A percentile compares a stretch with the other conserved stretches of the same genome.
Evolutionary conservation across 2,888 invertebrate species (phyloP).

Genomic region (Agrenia bidenticulata): DNA sequence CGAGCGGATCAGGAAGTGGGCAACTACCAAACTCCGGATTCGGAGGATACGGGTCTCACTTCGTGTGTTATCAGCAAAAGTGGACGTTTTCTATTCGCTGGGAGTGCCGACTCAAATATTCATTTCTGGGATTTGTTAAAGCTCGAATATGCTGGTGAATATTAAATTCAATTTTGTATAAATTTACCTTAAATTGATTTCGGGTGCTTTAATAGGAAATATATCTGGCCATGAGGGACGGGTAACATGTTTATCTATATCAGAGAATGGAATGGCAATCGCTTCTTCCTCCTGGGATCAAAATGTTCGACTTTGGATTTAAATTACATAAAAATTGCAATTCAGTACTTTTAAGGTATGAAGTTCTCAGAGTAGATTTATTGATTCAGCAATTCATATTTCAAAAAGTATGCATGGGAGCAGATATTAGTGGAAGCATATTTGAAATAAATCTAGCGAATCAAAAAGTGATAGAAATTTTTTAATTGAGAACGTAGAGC

Average conservation of each 20-base stretch:
- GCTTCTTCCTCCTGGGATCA: slow-evolving; percentile 90
- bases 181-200: too few relatives aligned
- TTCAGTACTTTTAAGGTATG: too few relatives aligned
- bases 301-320: slow-evolving; percentile 82
- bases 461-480: too few relatives aligned
- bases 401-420: too few relatives aligned
- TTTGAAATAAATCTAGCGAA: too few relatives aligned
- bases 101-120: slow-evolving; percentile 77
- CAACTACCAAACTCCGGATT: slow-evolving; percentile 53
- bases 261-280: slow-evolving; percentile 80
- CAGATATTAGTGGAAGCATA: too few relatives aligned
- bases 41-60: slow-evolving; percentile 68
- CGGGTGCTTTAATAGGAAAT: too few relatives aligned
- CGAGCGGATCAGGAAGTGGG: slow-evolving; percentile 80
- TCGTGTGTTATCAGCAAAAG: slow-evolving; percentile 77
- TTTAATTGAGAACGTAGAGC: too few relatives aligned
- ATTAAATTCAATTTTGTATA: too few relatives aligned
- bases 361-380: too few relatives aligned
- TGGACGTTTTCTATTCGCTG: slow-evolving; percentile 78
- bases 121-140: slow-evolving; percentile 89
- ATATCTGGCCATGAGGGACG: slow-evolving; percentile 82
- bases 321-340: slow-evolving; percentile 53
- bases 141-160: slow-evolving; percentile 73
- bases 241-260: slow-evolving; percentile 78
- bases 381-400: too few relatives aligned